Percentiles rank a stretch among this genome's conserved stretches.
Conservation (phyloP, 2,797 vertebrate species). For the Tarsius wallacei region DNA sequence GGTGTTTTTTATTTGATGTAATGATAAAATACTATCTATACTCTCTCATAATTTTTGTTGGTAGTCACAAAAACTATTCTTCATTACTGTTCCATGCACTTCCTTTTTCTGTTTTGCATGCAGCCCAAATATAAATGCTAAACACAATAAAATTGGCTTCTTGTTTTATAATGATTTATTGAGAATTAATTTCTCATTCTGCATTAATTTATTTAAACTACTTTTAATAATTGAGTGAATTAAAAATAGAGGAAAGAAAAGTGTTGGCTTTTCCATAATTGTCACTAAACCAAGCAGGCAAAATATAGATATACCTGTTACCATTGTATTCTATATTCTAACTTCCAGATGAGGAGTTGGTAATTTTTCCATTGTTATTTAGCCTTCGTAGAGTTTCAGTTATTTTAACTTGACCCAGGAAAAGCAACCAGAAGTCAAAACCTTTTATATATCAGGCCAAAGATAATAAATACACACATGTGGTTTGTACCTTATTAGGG, state of each 20-base stretch:
- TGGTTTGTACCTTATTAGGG: neutral
- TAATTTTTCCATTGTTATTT: constrained; percentile 31
- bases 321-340: neutral
- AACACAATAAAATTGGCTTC: neutral
- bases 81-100: neutral
- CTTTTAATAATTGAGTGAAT: neutral
- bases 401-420: neutral
- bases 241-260: neutral
- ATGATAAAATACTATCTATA: neutral
- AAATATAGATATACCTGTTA: neutral
- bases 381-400: neutral
- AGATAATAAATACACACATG: constrained; percentile 15
- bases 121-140: neutral
- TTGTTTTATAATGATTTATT: neutral
- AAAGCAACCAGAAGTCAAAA: neutral
- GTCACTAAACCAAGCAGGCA: neutral
- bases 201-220: neutral
- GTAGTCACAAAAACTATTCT: constrained; percentile 8
- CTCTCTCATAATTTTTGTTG: neutral
- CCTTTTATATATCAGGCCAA: constrained; percentile 28
- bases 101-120: neutral
- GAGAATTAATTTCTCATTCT: neutral
- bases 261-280: neutral
- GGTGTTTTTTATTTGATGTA: neutral
- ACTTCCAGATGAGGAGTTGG: neutral